Evolutionary conservation across 2,888 invertebrate species (phyloP).

Genomic region (Trilocha varians): DNA sequence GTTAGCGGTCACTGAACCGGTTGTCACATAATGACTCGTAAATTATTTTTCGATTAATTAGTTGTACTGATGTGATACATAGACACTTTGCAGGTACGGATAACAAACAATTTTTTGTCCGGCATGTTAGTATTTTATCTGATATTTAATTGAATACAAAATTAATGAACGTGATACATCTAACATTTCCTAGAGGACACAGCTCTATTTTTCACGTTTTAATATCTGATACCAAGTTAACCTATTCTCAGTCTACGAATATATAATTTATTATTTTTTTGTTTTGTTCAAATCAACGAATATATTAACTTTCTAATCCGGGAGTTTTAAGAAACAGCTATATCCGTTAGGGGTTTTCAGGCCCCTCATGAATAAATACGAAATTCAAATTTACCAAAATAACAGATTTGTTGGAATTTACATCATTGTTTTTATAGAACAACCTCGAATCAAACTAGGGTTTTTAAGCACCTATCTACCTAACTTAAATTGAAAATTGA

Average conservation of each 20-base stretch:
- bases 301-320: neutral
- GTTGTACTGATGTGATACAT: constrained; percentile 6
- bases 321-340: neutral
- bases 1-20: constrained; percentile 45
- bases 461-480: too few relatives aligned
- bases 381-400: constrained; percentile 29
- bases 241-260: neutral
- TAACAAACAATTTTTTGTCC: constrained; percentile 30
- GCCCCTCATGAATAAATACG: constrained; percentile 46
- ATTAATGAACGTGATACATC: constrained; percentile 2
- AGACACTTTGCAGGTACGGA: constrained; percentile 10
- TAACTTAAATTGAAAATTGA: too few relatives aligned
- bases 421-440: neutral
- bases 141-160: constrained; percentile 15
- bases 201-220: neutral
- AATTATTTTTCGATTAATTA: constrained; percentile 12
- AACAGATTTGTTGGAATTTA: neutral
- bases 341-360: constrained; percentile 24
- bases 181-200: too few relatives aligned
- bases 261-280: neutral
- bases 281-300: neutral
- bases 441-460: too few relatives aligned
- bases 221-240: neutral
- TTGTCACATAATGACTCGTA: constrained; percentile 4
- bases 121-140: constrained; percentile 15